Evolutionary conservation across 2,888 invertebrate genomes (phyloP).

Genomic region (Julus scandinavius): DNA sequence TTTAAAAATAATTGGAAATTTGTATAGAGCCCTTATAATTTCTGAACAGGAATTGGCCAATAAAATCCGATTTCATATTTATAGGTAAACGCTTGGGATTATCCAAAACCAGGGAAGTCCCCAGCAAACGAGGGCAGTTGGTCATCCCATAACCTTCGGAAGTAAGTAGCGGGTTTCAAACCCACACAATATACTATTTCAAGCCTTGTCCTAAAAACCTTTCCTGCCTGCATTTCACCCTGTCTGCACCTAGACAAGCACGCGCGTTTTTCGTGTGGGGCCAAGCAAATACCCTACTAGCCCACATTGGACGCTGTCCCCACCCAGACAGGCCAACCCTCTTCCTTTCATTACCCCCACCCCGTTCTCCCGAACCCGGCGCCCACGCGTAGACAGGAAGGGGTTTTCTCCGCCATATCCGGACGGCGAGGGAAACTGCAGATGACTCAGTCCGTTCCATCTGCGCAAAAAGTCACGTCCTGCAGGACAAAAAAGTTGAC

Average conservation of each 20-base stretch:
- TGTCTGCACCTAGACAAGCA: background rate
- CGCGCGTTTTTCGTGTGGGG: background rate
- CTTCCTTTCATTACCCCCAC: slow-evolving; percentile 17
- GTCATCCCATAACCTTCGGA: background rate
- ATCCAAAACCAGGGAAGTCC: too few relatives aligned
- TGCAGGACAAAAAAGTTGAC: background rate
- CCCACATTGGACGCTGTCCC: background rate
- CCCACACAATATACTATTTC: background rate
- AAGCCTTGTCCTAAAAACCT: background rate
- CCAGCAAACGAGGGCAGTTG: too few relatives aligned
- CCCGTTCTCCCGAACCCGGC: background rate
- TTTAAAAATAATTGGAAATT: too few relatives aligned
- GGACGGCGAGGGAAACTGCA: background rate
- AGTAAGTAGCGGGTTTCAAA: background rate
- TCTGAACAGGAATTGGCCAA: too few relatives aligned
- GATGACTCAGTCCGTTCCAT: background rate
- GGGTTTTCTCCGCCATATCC: background rate
- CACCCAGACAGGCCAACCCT: slow-evolving; percentile 27
- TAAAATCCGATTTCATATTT: too few relatives aligned
- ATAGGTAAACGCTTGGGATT: too few relatives aligned
- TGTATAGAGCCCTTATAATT: too few relatives aligned
- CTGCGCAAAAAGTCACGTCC: background rate
- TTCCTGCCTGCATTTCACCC: background rate
- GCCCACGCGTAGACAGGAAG: slow-evolving; percentile 33
- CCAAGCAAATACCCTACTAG: slow-evolving; percentile 15